These are phyloP conservation scores for Anagrus nilaparvatae DNA, from an alignment of 1,140 invertebrate species.

Conservation along the genomic window DNA sequence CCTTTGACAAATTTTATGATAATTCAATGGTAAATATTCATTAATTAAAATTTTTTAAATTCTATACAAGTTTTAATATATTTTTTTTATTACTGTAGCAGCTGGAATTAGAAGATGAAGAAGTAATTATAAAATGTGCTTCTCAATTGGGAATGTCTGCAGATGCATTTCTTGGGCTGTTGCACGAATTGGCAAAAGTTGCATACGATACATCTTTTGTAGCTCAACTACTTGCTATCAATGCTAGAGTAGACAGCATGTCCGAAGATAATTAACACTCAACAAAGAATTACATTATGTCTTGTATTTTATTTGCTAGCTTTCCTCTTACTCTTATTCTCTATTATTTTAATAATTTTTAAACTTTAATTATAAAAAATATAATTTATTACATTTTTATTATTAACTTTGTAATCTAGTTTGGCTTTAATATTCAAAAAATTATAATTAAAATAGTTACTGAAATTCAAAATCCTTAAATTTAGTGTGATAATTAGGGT, in stretches of 20 bases:
- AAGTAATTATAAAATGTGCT: conserved; percentile 51
- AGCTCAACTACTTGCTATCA: conserved; percentile 58
- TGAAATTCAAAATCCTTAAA: too few relatives aligned
- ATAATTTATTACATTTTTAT: too few relatives aligned
- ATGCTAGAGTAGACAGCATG: conserved; percentile 60
- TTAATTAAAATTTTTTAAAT: background rate
- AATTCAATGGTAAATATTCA: conserved; percentile 45
- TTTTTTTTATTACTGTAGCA: conserved; percentile 42
- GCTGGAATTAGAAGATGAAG: conserved; percentile 48
- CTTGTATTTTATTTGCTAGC: conserved; percentile 28
- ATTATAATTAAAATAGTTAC: too few relatives aligned
- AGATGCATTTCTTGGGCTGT: conserved; percentile 49
- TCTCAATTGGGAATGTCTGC: conserved; percentile 57
- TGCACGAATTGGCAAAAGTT: conserved; percentile 54
- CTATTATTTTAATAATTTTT: too few relatives aligned
- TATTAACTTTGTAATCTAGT: too few relatives aligned
- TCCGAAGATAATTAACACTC: conserved; percentile 60
- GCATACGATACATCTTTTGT: conserved; percentile 64
- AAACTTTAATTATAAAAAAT: too few relatives aligned
- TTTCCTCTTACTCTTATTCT: conserved; percentile 33
- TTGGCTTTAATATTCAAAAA: too few relatives aligned
- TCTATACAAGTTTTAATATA: background rate
- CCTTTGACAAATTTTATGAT: conserved; percentile 55
- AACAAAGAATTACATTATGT: conserved; percentile 19
- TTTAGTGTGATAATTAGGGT: too few relatives aligned